Base-by-base conservation (phyloP, 2,888 invertebrate species). In the Petrolisthes manimaculis region DNA sequence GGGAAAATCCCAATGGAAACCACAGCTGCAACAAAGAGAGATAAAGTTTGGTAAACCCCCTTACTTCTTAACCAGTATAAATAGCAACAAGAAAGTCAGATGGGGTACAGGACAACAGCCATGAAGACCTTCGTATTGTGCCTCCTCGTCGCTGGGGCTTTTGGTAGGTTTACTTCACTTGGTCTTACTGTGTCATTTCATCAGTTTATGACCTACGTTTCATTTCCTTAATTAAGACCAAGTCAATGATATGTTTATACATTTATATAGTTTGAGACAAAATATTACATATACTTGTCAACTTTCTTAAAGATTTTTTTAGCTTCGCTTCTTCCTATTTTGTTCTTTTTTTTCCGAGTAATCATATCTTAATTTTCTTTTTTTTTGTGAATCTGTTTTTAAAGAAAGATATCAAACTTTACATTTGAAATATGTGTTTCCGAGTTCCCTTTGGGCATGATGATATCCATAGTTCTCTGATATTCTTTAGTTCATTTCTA, bases 81-180 rank as follows among this genome's bases (percentile, higher is more conserved):
- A 77, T 61, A 6, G 51, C 12, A 21, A 12, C 61, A 8, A n/a
- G n/a, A n/a, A n/a, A 0, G 56, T 14, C 5, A 53, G 8, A 4
- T 4, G 14, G 14, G 56, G 37, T 67, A 67, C 77, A 9, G 21
- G 61, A 54, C n/a, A 53, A 37, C 83, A 77, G 83, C 18, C 89
- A 86, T 89, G 89, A 89, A 86, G 83, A 24, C 53, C 61, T 18
- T 89, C 55, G 82, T 83, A 69, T 8, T 89, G 6, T 86, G 83
- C 71, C 89, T 89, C 18, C 82, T 89, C 53, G 5, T 85, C 9
- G 89, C 85, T 21, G 75, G 12, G 78, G 89, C 83, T 18, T 21
- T 67, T 37, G 89, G 89, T 89, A 14, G 55, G 88, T 69, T 9
- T 37, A 0, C 5, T n/a, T 14, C 3, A 8, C 51, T 8, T n/a